Base-by-base conservation (phyloP, 2,888 invertebrate species). In the Drosophila infuscata region DNA sequence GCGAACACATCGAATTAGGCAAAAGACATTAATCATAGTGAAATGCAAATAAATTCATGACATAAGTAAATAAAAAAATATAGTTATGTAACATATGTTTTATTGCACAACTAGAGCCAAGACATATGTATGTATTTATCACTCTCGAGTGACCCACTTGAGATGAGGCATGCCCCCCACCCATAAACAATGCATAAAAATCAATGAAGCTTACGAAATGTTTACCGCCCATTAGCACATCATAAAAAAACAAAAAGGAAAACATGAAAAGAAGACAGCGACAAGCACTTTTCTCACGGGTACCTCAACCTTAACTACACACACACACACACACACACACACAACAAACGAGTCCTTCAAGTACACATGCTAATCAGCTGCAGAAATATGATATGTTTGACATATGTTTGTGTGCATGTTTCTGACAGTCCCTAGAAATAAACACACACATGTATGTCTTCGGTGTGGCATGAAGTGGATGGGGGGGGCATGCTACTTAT, bases 221-320 rank as follows among this genome's bases (percentile, higher is more conserved):
- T 85, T 85, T 88, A 85, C 85, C 88, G 88, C 84, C 85, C 85
- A 88, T 85, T 85, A 85, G 75, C 84, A 85, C 83, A 68, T 81
- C 88, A 70, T 83, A 74, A 83, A 74, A 30, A 33, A 51, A 70
- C 81, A 74, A 83, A 74, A 30, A 33, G 49, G 15, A 15, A 7
- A 25, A 70, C 41, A 60, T 36, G 35, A 49, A 46, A 9, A 60
- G 60, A 63, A 60, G 53, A 69, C 51, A 64, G 54, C 49, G 57
- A 29, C 59, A 43, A 61, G 52, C 54, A 80, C 11, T 74, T 72
- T 84, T 83, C 87, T 80, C 83, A 87, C 87, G 79, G 67, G 48
- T 51, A 64, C 57, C 70, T 70, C 70, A 70, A 74, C 29, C 56
- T 43, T 32, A 33, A 20, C 29, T 67, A 17, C 68, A 53, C 35